phyloP scores from a whole-genome alignment of 2,797 vertebrate genomes.

The Rhadinocentrus ornatus region DNA sequence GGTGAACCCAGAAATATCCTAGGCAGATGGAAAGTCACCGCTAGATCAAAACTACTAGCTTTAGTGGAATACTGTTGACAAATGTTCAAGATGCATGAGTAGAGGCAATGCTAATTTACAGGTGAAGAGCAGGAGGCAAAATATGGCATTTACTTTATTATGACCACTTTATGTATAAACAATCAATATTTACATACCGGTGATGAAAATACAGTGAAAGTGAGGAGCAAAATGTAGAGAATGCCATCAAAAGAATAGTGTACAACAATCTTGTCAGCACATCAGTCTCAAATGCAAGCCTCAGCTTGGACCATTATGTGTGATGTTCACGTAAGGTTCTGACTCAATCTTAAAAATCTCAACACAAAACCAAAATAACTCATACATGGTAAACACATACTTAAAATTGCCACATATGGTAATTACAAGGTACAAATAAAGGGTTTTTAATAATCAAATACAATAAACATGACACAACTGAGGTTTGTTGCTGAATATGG shows the following conservation, averaged over 20 bases:
- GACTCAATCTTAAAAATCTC: slow-evolving; percentile 51
- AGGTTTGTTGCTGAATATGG: slow-evolving; percentile 23
- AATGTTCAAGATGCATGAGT: background rate
- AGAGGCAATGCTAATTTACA: slow-evolving; percentile 7
- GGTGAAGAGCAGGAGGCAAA: slow-evolving; percentile 42
- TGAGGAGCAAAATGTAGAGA: slow-evolving; percentile 56
- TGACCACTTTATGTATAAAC: slow-evolving; percentile 77
- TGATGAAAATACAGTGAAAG: slow-evolving; percentile 53
- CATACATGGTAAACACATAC: slow-evolving; percentile 63
- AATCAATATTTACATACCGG: slow-evolving; percentile 76
- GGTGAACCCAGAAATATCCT: slow-evolving; percentile 63
- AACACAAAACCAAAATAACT: slow-evolving; percentile 47
- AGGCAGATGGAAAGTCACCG: slow-evolving; percentile 42
- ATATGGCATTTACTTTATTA: slow-evolving; percentile 69
- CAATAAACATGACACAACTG: slow-evolving; percentile 36
- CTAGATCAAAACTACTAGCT: slow-evolving; percentile 18
- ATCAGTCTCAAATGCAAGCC: slow-evolving; percentile 62
- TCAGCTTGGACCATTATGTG: slow-evolving; percentile 9
- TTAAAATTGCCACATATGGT: slow-evolving; percentile 39
- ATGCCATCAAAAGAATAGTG: slow-evolving; percentile 57
- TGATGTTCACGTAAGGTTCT: slow-evolving; percentile 13
- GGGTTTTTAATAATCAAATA: slow-evolving; percentile 49
- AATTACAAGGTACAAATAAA: slow-evolving; percentile 66
- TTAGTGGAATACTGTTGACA: background rate
- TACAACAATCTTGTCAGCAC: slow-evolving; percentile 58